These are phyloP conservation scores for Hydractinia symbiolongicarpus DNA, from an alignment of 30 jellyfish, hydroid and myxozoan species.

Conservation along the genomic window DNA sequence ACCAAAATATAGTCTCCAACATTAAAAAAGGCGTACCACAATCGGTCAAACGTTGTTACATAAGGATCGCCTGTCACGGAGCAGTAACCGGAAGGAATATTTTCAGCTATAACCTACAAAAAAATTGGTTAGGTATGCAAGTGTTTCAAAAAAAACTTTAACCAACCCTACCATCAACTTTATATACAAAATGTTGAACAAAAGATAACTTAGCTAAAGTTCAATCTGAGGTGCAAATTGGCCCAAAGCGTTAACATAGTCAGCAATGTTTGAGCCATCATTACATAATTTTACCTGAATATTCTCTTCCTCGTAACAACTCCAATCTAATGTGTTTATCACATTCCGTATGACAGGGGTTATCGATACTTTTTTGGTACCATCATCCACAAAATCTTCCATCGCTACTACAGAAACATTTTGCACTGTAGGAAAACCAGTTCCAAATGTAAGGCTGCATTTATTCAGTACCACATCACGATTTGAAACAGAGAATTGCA, in stretches of 20 bases:
- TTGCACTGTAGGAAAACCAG: background rate
- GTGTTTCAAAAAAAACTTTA: background rate
- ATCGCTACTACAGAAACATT: background rate
- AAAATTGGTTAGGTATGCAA: background rate
- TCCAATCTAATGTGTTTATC: background rate
- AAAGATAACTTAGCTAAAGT: no score
- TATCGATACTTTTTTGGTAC: background rate
- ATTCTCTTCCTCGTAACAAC: background rate
- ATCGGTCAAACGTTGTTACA: background rate
- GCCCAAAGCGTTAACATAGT: no score
- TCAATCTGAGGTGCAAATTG: no score
- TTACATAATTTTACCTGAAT: background rate
- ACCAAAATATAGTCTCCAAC: background rate
- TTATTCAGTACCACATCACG: background rate
- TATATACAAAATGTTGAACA: no score
- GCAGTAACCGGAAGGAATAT: constrained; percentile 2
- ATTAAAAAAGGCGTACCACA: constrained; percentile 7
- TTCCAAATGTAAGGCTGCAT: background rate
- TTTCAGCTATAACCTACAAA: background rate
- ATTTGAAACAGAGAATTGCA: background rate
- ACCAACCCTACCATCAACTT: no score
- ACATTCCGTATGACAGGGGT: background rate
- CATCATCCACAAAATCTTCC: constrained; percentile 8
- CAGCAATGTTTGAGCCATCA: background rate
- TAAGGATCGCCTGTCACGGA: constrained; percentile 10